Evolutionary conservation across 2,888 invertebrate genomes (phyloP).

Genomic region (Noctua janthe): DNA sequence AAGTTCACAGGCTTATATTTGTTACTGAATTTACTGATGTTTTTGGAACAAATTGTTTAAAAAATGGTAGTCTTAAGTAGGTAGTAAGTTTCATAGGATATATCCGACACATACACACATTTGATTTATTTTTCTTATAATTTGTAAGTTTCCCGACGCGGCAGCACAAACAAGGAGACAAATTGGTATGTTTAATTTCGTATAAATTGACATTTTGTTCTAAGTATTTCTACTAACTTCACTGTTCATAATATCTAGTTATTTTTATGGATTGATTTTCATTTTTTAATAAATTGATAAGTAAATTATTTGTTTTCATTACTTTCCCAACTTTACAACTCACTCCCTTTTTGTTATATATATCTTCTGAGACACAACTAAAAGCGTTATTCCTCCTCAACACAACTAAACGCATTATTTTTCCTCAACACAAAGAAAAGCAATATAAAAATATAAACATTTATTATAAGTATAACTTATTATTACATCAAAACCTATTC

Average conservation of each 20-base stretch:
- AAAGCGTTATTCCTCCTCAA: too few species aligned
- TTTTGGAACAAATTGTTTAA: constrained; percentile 84
- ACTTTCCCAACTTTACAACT: neutral
- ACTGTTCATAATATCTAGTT: constrained; percentile 82
- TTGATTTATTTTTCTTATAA: constrained; percentile 71
- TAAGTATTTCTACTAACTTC: constrained; percentile 82
- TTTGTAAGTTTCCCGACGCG: constrained; percentile 64
- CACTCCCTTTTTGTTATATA: neutral
- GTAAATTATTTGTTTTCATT: constrained; percentile 67
- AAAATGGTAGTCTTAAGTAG: constrained; percentile 73
- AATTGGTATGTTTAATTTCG: constrained; percentile 75
- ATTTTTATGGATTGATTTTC: constrained; percentile 88
- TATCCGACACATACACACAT: constrained; percentile 73
- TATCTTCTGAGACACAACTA: neutral
- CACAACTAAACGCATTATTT: neutral
- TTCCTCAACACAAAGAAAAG: neutral
- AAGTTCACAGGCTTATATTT: constrained; percentile 76
- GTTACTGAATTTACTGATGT: constrained; percentile 82
- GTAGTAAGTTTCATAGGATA: constrained; percentile 74
- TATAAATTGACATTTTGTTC: constrained; percentile 82
- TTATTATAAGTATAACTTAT: constrained; percentile 20
- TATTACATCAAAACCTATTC: constrained; percentile 4
- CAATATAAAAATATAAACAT: neutral
- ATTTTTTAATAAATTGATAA: constrained; percentile 87
- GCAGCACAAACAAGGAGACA: constrained; percentile 71